These are phyloP conservation scores for Heliocidaris tuberculata DNA, from an alignment of 35 echinoderm and acorn worm genomes.

Conservation along the genomic window DNA sequence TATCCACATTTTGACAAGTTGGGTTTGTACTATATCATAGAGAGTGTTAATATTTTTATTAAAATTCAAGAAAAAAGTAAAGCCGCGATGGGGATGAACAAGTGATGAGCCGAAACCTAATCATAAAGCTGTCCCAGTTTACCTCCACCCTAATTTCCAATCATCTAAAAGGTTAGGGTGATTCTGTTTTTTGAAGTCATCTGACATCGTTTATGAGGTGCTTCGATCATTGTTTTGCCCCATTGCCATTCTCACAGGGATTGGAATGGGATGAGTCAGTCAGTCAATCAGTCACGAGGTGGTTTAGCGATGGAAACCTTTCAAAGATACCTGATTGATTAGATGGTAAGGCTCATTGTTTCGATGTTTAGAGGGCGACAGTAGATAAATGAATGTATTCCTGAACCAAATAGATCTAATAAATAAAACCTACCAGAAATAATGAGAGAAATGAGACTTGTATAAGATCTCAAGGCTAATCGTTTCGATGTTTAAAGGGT, in stretches of 20 bases:
- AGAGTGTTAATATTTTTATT: neutral
- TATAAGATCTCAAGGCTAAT: too few species aligned
- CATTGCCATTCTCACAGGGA: neutral
- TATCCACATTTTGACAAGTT: too few species aligned
- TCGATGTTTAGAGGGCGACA: neutral
- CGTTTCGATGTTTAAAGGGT: too few species aligned
- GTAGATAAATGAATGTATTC: too few species aligned
- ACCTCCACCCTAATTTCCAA: conserved; percentile 2
- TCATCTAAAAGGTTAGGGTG: neutral
- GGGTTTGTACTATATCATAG: too few species aligned
- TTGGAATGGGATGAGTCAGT: neutral
- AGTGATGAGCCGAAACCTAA: neutral
- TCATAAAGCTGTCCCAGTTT: neutral
- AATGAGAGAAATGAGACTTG: too few species aligned
- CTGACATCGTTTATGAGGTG: neutral
- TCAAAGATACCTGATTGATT: neutral
- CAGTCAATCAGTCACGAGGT: neutral
- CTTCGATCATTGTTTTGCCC: neutral
- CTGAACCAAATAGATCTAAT: too few species aligned
- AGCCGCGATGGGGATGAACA: neutral
- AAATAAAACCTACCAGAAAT: too few species aligned
- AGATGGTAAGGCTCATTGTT: neutral
- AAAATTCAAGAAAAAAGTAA: neutral
- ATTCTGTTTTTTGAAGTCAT: neutral
- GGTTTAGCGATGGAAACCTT: neutral